These are phyloP conservation scores for Fregetta grallaria DNA, from an alignment of 2,113 vertebrate species.

Conservation along the genomic window DNA sequence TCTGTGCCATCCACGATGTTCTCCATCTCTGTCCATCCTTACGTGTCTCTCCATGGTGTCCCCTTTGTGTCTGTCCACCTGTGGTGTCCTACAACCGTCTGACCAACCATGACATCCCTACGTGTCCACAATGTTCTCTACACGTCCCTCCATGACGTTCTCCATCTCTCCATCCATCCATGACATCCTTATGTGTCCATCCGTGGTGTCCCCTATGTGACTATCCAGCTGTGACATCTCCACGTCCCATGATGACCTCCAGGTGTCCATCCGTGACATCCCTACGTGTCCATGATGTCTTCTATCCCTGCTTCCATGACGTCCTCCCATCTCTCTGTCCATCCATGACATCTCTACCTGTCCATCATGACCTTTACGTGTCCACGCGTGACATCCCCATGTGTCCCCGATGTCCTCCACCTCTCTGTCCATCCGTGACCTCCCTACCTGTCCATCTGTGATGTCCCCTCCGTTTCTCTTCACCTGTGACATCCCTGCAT, in stretches of 20 bases:
- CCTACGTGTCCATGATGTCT: background rate
- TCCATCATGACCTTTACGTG: no score
- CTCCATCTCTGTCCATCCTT: no score
- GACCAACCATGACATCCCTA: background rate
- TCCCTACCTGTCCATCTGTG: background rate
- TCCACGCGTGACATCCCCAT: background rate
- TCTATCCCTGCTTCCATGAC: no score
- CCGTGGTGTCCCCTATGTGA: background rate
- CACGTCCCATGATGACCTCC: background rate
- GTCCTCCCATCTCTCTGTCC: background rate
- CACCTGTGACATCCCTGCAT: fast-evolving
- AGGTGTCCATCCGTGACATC: background rate
- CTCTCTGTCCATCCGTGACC: no score
- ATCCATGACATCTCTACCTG: background rate
- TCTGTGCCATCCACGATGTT: background rate
- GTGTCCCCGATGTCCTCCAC: no score
- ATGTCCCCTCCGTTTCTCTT: background rate
- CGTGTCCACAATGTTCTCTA: no score
- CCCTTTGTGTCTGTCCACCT: no score
- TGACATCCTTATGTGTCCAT: no score
- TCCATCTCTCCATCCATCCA: background rate
- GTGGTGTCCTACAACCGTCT: no score
- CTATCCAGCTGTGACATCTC: background rate
- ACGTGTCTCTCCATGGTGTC: no score
- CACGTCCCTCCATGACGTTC: fast-evolving